Evolutionary conservation across 2,888 invertebrate species (phyloP), one percentile per base, ranked within the genome.

Genomic region (Ormyrus pomaceus): DNA sequence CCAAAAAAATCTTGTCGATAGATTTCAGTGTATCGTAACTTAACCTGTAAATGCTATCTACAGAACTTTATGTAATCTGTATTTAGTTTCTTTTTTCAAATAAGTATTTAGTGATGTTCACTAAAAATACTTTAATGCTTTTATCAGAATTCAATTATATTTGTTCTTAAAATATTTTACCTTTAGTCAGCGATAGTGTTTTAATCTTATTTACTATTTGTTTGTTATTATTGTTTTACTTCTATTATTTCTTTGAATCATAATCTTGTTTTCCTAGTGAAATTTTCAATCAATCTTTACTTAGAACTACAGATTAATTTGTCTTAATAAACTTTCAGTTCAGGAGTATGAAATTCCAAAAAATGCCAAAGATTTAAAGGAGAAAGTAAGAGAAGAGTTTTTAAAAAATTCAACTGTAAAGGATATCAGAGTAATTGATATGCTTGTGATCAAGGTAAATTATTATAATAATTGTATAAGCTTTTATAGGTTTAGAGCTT

Each of bases 361-460:
- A 88, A 93, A 92, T 72, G 93, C 94, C 77, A 92, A 93, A 45
- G 94, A 96, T 83, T 95, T 95, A 86, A 92, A 94, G 84, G 90
- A 88, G 0, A 97, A 96, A 90, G 89, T 99, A 50, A 93, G 96
- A 82, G 95, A 97, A 87, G 91, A 95, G 87, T 98, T 98, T 88
- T 74, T 92, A 69, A 95, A 95, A 87, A 93, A 98, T 90, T 93
- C 94, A 87, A 89, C 95, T 91, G 93, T 98, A 0, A 94, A 93
- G 64, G 98, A 99, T 91, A 92, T 98, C 80, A 93, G 98, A 88
- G 94, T 96, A 53, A 96, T 98, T 88, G 98, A 99, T 91, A 94
- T 97, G 93, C 93, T 98, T 79, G 95, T 98, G 64, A 94, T 98
- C 80, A 98, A 98, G 94, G 98, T 97, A 92, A 88, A 85, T 83